Evolutionary conservation across 1,140 invertebrate genomes (phyloP), one percentile per base, ranked within the genome.

Genomic region (Drosophila saltans): DNA sequence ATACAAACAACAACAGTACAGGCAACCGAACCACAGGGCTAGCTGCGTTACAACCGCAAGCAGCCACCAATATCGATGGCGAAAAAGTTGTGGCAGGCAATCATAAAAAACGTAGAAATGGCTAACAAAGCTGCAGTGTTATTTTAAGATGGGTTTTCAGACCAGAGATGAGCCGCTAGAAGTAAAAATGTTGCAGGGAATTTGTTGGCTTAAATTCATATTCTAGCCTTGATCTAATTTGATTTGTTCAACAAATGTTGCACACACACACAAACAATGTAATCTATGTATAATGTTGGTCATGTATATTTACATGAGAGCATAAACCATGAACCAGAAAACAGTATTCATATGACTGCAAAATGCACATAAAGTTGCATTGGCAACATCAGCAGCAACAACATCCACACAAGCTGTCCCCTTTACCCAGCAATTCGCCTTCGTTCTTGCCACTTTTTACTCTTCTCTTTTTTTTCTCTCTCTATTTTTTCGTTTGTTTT

Each of bases 21-120:
- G 41, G 83, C 84, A 75, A 75, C 80, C 70, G 55, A 75, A 75
- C 84, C 73, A 55, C 83, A 83, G 28, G 28, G 33, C 33, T 36
- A 30, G 33, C 33, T 36, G 6, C 6, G 33, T 36, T 36, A 74
- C 81, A 56, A 39, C 61, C 62, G 30, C 68, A 52, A 67, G 43
- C 64, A 57, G 69, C 72, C 80, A 68, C 70, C 84, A 80, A 88
- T 89, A 89, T 83, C 83, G 80, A 78, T 88, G 83, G 84, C 84
- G 78, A 89, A 89, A 89, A 88, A 88, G 69, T 88, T 88, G 83
- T 89, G 83, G 84, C 83, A 89, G 83, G 83, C 83, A 88, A 88
- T 88, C 83, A 88, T 88, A 88, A 88, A 88, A 88, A 88, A 89
- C 76, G 66, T 75, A 80, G 83, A 67, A 88, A 88, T 77, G 74